Evolutionary conservation across 2,797 vertebrate species (phyloP).

Genomic region (Lutjanus argentimaculatus): DNA sequence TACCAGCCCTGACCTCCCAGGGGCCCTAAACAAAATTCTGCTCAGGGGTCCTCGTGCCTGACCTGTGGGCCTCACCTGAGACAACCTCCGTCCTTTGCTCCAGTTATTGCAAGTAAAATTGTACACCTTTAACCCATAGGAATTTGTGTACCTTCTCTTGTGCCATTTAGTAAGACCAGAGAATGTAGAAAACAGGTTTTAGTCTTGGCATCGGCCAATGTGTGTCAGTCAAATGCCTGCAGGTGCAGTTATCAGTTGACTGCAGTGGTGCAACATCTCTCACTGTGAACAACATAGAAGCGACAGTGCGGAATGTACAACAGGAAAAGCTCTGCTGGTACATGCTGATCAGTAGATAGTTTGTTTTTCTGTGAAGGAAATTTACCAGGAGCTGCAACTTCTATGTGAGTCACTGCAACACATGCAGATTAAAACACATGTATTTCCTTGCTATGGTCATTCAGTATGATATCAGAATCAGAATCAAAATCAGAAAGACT

Average conservation of each 20-base stretch:
- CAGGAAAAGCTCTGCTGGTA: constrained; percentile 14
- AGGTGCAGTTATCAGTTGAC: not conserved
- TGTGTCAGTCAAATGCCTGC: not conserved
- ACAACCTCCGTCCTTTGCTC: too few species aligned
- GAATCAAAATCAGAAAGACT: too few species aligned
- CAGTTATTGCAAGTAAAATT: not conserved
- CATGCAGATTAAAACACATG: not conserved
- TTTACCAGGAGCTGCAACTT: constrained; percentile 4
- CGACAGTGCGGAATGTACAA: constrained; percentile 22
- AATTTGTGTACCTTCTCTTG: not conserved
- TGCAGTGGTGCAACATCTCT: not conserved
- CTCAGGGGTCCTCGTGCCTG: too few species aligned
- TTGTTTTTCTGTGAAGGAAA: not conserved
- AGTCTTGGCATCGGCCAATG: not conserved
- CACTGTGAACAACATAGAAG: not conserved
- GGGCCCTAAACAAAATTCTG: too few species aligned
- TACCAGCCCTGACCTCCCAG: too few species aligned
- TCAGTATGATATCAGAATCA: too few species aligned
- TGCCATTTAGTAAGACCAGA: not conserved
- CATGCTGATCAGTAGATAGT: constrained; percentile 22
- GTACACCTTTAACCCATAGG: not conserved
- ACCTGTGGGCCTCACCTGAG: too few species aligned
- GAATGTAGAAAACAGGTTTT: not conserved
- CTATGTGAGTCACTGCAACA: not conserved
- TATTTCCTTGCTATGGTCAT: not conserved